phyloP scores from a whole-genome alignment of 2,797 vertebrate species.

The Rhinatrema bivittatum region DNA sequence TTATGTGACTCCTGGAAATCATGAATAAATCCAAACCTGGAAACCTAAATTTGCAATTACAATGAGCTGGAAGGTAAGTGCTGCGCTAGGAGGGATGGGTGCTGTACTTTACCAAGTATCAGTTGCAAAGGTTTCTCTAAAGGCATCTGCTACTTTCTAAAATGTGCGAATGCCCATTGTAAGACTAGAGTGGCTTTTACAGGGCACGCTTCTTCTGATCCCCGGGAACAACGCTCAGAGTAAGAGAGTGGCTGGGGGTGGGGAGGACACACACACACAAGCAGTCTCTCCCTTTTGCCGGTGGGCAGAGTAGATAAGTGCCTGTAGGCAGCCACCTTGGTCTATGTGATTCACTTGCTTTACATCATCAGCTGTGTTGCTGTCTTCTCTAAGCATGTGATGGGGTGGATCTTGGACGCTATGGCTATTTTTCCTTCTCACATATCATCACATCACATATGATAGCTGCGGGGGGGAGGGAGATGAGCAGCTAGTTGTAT shows the following conservation, averaged over 20 bases:
- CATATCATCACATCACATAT: no score
- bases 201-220: accelerated
- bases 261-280: background rate
- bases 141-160: background rate
- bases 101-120: accelerated
- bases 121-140: background rate
- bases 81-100: background rate
- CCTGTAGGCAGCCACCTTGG: no score
- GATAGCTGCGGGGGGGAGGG: no score
- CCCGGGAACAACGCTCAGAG: accelerated
- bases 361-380: no score
- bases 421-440: no score
- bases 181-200: background rate
- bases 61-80: background rate
- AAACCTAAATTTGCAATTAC: background rate
- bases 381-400: no score
- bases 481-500: no score
- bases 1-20: background rate
- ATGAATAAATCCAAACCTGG: slow-evolving; percentile 3
- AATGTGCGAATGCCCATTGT: background rate
- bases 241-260: accelerated
- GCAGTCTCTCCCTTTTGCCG: no score
- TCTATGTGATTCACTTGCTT: no score
- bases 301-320: no score
- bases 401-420: no score